Evolutionary conservation across 2,113 vertebrate genomes (phyloP).

Genomic region (Pachycephala philippinensis): DNA sequence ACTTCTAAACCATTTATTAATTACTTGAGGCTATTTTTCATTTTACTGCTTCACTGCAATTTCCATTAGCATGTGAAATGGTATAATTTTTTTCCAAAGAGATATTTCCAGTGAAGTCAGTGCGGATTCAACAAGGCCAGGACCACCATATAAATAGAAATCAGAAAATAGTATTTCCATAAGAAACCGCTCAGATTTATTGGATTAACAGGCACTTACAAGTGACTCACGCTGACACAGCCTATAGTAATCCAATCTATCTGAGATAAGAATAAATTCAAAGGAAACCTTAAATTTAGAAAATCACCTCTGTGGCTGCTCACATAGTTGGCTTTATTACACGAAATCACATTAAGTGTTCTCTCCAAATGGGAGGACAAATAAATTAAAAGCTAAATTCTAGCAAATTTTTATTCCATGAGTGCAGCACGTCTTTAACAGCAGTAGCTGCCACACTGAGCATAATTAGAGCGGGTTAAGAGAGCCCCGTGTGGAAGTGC

Average conservation of each 20-base stretch:
- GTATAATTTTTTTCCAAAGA: background rate
- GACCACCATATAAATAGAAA: slow-evolving; percentile 24
- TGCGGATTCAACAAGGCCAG: background rate
- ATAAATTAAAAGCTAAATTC: background rate
- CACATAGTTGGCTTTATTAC: background rate
- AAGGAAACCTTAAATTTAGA: slow-evolving; percentile 34
- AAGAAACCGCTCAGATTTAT: slow-evolving; percentile 43
- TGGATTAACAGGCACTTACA: slow-evolving; percentile 51
- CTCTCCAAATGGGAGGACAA: background rate
- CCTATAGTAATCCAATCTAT: slow-evolving; percentile 23
- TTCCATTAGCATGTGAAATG: background rate
- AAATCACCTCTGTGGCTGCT: background rate
- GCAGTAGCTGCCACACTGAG: background rate
- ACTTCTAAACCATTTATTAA: background rate
- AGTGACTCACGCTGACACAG: slow-evolving; percentile 43
- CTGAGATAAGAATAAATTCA: background rate
- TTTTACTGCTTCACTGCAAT: background rate
- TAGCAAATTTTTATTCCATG: background rate
- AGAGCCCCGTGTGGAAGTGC: background rate
- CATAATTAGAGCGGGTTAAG: background rate
- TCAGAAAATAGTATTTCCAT: slow-evolving; percentile 29
- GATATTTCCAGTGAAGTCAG: slow-evolving; percentile 10
- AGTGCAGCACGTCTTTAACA: background rate
- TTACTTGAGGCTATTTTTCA: background rate
- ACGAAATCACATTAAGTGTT: background rate